Conservation (phyloP, 2,113 vertebrate species). For the Stegastes partitus region DNA sequence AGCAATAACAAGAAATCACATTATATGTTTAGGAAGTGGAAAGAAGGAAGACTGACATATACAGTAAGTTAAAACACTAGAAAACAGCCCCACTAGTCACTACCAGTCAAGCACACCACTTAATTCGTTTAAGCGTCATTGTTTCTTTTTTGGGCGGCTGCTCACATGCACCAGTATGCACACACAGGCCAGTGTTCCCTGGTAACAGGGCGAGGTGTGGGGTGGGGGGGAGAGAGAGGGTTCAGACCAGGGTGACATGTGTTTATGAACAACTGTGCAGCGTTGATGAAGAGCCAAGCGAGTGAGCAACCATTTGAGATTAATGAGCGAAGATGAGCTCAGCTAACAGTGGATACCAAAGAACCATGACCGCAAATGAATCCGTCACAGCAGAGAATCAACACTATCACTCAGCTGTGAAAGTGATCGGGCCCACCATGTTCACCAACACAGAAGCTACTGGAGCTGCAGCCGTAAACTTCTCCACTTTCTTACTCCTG, state of each 20-base stretch:
- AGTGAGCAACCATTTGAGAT: constrained; percentile 29
- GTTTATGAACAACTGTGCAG: constrained; percentile 24
- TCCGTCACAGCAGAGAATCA: constrained; percentile 28
- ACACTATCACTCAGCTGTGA: constrained; percentile 28
- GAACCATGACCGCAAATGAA: constrained; percentile 12
- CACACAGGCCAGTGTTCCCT: constrained; percentile 12
- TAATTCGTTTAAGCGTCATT: not conserved
- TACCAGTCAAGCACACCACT: not conserved
- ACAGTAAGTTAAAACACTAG: not conserved
- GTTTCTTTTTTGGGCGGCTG: not conserved
- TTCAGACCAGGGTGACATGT: constrained; percentile 12
- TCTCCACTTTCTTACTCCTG: not conserved
- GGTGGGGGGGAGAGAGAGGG: not conserved
- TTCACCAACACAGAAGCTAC: not conserved
- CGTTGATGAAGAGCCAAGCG: not conserved
- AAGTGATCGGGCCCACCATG: not conserved
- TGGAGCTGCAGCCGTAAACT: not conserved
- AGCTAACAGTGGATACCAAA: constrained; percentile 15
- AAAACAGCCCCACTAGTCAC: not conserved
- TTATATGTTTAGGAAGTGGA: no score
- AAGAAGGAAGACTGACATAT: not conserved
- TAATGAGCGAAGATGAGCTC: constrained; percentile 39
- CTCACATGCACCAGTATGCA: not conserved
- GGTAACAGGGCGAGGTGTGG: not conserved
- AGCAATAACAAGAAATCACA: no score